A percentile compares a stretch with the other conserved stretches of the same genome.
These are phyloP conservation scores for Polyommatus iphigenia DNA, from an alignment of 2,888 invertebrate species.

Conservation along the genomic window DNA sequence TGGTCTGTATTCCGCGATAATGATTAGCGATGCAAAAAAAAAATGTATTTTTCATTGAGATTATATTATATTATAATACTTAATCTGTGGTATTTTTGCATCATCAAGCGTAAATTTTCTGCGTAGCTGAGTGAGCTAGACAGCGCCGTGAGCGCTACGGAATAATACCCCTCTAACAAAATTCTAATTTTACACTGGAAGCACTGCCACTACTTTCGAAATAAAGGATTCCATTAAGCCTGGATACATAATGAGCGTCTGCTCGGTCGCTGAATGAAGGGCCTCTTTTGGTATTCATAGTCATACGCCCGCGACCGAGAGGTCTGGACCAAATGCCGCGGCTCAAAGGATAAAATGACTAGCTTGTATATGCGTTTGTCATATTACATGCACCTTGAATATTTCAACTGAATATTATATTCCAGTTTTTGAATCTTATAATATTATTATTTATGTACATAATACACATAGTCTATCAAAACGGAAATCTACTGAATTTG, in stretches of 20 bases:
- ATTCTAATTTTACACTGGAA: conserved; percentile 6
- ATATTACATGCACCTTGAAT: background rate
- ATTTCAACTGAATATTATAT: no score
- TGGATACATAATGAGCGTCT: conserved; percentile 64
- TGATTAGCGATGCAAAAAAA: no score
- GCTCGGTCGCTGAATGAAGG: conserved; percentile 64
- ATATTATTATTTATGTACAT: no score
- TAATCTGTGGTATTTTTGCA: background rate
- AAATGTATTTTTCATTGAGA: no score
- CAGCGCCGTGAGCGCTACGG: background rate
- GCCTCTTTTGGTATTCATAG: conserved; percentile 68
- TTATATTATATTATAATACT: no score
- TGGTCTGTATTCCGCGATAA: no score
- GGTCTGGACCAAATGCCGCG: conserved; percentile 5
- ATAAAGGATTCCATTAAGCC: conserved; percentile 38
- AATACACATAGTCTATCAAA: no score
- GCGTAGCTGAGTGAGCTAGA: background rate
- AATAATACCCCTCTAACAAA: conserved; percentile 9
- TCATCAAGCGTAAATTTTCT: background rate
- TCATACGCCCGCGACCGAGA: conserved; percentile 54
- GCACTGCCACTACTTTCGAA: conserved; percentile 24
- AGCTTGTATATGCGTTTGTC: background rate
- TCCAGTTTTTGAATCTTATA: no score
- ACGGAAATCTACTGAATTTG: no score
- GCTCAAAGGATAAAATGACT: conserved; percentile 10